phyloP scores from a whole-genome alignment of 2,113 vertebrate genomes.

The Thamnophis sirtalis region DNA sequence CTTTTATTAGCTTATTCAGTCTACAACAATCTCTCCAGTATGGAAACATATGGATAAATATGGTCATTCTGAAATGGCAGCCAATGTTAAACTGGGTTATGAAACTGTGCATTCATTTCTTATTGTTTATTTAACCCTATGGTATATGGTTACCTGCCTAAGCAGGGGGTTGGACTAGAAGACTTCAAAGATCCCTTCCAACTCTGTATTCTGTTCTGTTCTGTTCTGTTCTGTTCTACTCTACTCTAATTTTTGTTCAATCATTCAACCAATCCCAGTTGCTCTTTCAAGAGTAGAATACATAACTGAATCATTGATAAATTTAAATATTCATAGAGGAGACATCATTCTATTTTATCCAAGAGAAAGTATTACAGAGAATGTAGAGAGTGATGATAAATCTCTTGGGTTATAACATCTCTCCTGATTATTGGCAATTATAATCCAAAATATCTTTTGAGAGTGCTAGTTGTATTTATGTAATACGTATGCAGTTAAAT shows the following conservation, averaged over 20 bases:
- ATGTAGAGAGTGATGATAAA: neutral
- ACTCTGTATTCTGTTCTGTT: too few relatives aligned
- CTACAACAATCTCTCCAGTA: constrained; percentile 10
- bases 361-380: constrained; percentile 39
- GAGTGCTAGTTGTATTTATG: neutral
- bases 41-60: constrained; percentile 18
- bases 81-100: neutral
- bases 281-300: neutral
- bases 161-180: too few relatives aligned
- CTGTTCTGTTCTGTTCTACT: too few relatives aligned
- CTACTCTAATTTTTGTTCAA: neutral
- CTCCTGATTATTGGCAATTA: neutral
- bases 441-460: neutral
- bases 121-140: neutral
- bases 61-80: neutral
- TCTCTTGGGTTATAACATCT: neutral
- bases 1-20: constrained; percentile 27
- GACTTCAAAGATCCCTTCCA: too few relatives aligned
- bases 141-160: too few relatives aligned
- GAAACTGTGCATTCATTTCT: constrained; percentile 37
- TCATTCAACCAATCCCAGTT: neutral
- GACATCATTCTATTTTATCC: constrained; percentile 30
- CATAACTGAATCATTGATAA: constrained; percentile 11
- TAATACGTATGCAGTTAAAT: constrained; percentile 52
- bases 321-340: constrained; percentile 40